Conservation (phyloP, 2,797 vertebrate genomes). For the Sebastes vulpes region DNA sequence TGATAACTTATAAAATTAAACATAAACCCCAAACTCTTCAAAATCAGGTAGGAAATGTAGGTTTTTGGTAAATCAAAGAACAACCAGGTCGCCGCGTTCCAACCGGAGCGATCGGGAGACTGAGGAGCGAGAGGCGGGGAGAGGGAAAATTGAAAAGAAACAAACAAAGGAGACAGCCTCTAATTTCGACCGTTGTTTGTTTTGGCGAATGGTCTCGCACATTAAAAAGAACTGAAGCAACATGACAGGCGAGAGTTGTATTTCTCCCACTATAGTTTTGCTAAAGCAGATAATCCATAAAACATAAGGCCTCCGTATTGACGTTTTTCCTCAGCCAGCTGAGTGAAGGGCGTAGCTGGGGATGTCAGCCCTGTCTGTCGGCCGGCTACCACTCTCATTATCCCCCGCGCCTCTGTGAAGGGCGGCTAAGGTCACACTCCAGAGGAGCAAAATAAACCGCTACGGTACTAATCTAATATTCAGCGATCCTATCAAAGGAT, state of each 20-base stretch:
- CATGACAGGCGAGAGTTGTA: constrained; percentile 81
- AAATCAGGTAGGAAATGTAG: not conserved
- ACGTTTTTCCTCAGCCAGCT: constrained; percentile 74
- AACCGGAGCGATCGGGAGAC: constrained; percentile 14
- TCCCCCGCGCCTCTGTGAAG: constrained; percentile 68
- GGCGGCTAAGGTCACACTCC: constrained; percentile 81
- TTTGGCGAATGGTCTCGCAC: constrained; percentile 66
- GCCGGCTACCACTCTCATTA: constrained; percentile 81
- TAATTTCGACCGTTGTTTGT: constrained; percentile 72
- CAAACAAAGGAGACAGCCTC: constrained; percentile 65
- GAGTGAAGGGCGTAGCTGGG: constrained; percentile 79
- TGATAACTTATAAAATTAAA: constrained; percentile 9
- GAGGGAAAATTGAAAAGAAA: constrained; percentile 37
- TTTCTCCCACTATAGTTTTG: constrained; percentile 80
- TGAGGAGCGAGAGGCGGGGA: constrained; percentile 26
- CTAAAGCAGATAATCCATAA: constrained; percentile 84
- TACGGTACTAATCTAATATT: constrained; percentile 71
- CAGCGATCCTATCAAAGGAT: constrained; percentile 64
- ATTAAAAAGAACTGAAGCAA: constrained; percentile 73
- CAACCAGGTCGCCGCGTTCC: constrained; percentile 15
- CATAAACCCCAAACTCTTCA: not conserved
- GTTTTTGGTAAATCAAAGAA: constrained; percentile 22
- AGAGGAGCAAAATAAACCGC: constrained; percentile 75
- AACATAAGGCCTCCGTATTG: constrained; percentile 83
- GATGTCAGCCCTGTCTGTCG: constrained; percentile 77